Evolutionary conservation across 2,113 vertebrate species (phyloP), one percentile per base, ranked within the genome.

Genomic region (Clarias macrocephalus): DNA sequence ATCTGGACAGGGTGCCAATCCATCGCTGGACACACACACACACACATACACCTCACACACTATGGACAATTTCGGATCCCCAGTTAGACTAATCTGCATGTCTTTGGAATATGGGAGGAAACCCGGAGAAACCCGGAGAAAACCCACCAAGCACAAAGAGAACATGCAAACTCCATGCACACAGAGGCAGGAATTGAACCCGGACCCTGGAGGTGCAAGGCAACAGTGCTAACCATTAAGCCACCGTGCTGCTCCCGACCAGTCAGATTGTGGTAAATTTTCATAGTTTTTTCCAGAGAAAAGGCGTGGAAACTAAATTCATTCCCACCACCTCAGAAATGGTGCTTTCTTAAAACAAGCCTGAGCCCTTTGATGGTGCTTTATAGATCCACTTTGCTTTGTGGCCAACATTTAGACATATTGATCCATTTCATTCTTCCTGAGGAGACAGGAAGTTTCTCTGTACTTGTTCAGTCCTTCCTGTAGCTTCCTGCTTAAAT

Each of bases 351-450:
- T 52, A 28, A 65, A 63, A 3, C 23, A n/a, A 28, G 5, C 13
- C 28, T 8, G 2, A 83, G n/a, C 70, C 19, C 65, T 57, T 75
- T 84, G 13, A 84, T 73, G 68, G 54, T 42, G 3, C 33, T 63
- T 25, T 76, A 57, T 85, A 25, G 83, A 84, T 84, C 83, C 80
- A 73, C 48, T 52, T 48, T 66, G 62, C 37, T 9, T 66, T 52
- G 13, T n/a, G 33, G 52, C 60, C 25, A 33, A 82, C n/a, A 33
- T 68, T 73, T 68, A 60, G 30, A 73, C 52, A 73, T 9, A 37
- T 70, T 5, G 30, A 73, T 73, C 54, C 54, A 37, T 73, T 73
- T 16, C 2, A n/a, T 59, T 63, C 28, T n/a, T 56, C 52, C 54
- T 23, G n/a, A 70, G 62, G 37, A 65, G 80, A 15, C 1, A 13